Evolutionary conservation across 2,113 vertebrate genomes (phyloP).

Genomic region (Nothobranchius furzeri): DNA sequence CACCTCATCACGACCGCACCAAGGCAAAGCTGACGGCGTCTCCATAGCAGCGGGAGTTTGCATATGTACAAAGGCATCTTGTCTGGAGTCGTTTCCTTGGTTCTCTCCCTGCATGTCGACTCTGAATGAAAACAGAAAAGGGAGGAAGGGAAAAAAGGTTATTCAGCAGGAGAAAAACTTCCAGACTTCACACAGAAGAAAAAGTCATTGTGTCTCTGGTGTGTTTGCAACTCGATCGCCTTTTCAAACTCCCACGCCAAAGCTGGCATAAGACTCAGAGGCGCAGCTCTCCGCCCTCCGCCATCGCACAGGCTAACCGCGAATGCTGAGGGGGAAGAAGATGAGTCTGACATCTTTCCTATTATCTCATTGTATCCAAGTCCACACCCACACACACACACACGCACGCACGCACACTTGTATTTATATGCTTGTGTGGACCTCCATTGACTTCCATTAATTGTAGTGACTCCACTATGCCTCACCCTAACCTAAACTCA

Average conservation of each 20-base stretch:
- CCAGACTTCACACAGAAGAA: conserved; percentile 13
- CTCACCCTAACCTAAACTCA: no score
- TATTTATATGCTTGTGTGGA: no score
- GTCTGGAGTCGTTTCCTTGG: conserved; percentile 32
- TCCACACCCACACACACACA: background rate
- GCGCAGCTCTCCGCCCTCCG: conserved; percentile 38
- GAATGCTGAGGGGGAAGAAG: conserved; percentile 17
- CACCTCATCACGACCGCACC: conserved; percentile 25
- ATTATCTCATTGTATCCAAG: conserved; percentile 44
- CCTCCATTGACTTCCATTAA: no score
- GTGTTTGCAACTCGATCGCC: conserved; percentile 38
- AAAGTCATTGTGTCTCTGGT: conserved; percentile 33
- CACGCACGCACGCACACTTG: no score
- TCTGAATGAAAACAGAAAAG: conserved; percentile 40
- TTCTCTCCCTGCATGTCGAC: conserved; percentile 38
- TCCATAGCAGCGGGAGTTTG: conserved; percentile 53
- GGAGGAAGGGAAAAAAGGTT: conserved; percentile 18
- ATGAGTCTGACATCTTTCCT: conserved; percentile 48
- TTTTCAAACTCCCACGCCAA: conserved; percentile 40
- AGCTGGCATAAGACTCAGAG: conserved; percentile 27
- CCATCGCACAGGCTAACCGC: conserved; percentile 33
- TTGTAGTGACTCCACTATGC: no score
- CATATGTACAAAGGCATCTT: conserved; percentile 68
- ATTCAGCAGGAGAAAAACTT: conserved; percentile 25
- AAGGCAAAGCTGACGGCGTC: conserved; percentile 22